Evolutionary conservation across 2,888 invertebrate species (phyloP).

Genomic region (Amorpha juglandis): DNA sequence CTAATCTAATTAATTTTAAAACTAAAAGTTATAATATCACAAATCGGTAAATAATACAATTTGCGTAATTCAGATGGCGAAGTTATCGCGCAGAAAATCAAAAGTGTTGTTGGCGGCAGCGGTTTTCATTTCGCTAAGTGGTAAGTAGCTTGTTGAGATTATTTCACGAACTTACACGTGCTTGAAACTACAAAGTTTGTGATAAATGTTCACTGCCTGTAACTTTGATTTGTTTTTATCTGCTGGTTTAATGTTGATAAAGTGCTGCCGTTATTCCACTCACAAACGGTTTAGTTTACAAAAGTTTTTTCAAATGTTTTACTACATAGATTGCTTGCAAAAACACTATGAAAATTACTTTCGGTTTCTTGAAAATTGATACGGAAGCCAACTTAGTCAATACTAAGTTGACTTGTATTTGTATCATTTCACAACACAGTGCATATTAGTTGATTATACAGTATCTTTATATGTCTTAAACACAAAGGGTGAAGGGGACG

Average conservation of each 20-base stretch:
- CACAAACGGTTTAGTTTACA: neutral
- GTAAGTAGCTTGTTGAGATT: constrained; percentile 59
- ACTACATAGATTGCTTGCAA: constrained; percentile 7
- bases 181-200: constrained; percentile 49
- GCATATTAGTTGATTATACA: too few species aligned
- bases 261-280: constrained; percentile 8
- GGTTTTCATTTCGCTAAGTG: constrained; percentile 72
- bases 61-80: constrained; percentile 57
- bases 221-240: constrained; percentile 38
- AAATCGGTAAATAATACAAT: constrained; percentile 29
- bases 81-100: constrained; percentile 33
- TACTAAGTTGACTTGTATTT: too few species aligned
- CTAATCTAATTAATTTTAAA: neutral
- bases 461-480: too few species aligned
- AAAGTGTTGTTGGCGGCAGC: constrained; percentile 53
- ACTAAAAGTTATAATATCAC: neutral
- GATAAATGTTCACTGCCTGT: constrained; percentile 49
- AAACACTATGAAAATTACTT: neutral
- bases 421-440: too few species aligned
- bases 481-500: too few species aligned
- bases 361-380: too few species aligned
- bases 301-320: neutral
- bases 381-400: too few species aligned
- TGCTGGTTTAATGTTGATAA: constrained; percentile 36
- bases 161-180: constrained; percentile 53